phyloP scores from a whole-genome alignment of 2,113 vertebrate species.

The Tiliqua scincoides region DNA sequence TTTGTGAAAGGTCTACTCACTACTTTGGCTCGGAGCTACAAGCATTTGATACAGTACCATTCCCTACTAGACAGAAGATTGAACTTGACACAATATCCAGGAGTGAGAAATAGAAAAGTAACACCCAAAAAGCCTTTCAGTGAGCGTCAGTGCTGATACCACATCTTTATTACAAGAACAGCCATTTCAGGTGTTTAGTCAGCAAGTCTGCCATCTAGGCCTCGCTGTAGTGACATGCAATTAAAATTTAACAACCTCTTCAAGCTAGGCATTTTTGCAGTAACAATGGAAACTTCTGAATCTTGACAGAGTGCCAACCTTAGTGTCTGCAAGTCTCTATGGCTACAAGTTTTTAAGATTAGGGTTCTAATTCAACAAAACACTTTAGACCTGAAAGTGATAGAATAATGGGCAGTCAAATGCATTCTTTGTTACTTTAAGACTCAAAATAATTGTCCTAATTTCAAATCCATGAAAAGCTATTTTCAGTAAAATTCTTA shows the following conservation, averaged over 20 bases:
- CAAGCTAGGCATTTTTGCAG: slow-evolving; percentile 5
- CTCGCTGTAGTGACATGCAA: slow-evolving; percentile 28
- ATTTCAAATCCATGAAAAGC: neutral
- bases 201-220: slow-evolving; percentile 19
- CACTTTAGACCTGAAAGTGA: slow-evolving; percentile 4
- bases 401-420: neutral
- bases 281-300: slow-evolving; percentile 13
- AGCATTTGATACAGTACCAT: neutral
- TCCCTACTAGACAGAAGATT: neutral
- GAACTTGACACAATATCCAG: slow-evolving; percentile 3
- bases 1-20: neutral
- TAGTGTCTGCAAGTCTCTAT: neutral
- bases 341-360: neutral
- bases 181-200: slow-evolving; percentile 28
- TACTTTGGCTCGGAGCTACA: neutral
- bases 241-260: slow-evolving; percentile 14
- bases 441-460: neutral
- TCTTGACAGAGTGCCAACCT: slow-evolving; percentile 22
- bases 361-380: neutral
- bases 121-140: slow-evolving; percentile 6
- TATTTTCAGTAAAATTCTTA: neutral
- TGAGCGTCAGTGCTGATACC: slow-evolving; percentile 8
- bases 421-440: neutral
- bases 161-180: slow-evolving; percentile 31
- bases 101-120: slow-evolving; percentile 7